A percentile compares a stretch with the other conserved stretches of the same genome.
Evolutionary conservation across 2,797 vertebrate species (phyloP).

Genomic region (Zalophus californianus): DNA sequence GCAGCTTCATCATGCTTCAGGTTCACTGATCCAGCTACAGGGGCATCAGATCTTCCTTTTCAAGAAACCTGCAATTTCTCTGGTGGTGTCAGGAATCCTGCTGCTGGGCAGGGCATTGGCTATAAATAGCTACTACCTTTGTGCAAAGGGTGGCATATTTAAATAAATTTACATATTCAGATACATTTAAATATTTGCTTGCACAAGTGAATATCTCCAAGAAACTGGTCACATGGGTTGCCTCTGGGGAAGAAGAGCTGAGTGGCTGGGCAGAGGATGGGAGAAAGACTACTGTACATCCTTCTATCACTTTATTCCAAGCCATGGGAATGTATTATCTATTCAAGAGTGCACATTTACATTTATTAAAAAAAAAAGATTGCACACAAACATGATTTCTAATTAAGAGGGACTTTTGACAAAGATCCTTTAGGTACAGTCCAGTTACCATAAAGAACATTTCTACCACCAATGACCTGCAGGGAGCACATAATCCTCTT

Average conservation of each 20-base stretch:
- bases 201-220: background rate
- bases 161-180: background rate
- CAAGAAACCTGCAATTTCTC: background rate
- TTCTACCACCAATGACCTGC: background rate
- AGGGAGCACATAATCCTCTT: background rate
- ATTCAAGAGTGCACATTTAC: background rate
- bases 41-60: background rate
- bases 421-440: background rate
- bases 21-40: background rate
- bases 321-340: background rate
- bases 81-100: background rate
- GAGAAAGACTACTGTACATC: background rate
- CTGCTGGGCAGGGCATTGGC: background rate
- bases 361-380: background rate
- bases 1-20: background rate
- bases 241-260: background rate
- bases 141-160: background rate
- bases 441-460: background rate
- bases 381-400: background rate
- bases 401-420: background rate
- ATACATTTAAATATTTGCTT: background rate
- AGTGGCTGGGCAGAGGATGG: background rate
- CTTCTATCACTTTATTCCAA: background rate
- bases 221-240: background rate
- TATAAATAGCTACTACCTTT: background rate